Base-by-base conservation (phyloP, 2,888 invertebrate genomes). In the Agrotis puta region DNA sequence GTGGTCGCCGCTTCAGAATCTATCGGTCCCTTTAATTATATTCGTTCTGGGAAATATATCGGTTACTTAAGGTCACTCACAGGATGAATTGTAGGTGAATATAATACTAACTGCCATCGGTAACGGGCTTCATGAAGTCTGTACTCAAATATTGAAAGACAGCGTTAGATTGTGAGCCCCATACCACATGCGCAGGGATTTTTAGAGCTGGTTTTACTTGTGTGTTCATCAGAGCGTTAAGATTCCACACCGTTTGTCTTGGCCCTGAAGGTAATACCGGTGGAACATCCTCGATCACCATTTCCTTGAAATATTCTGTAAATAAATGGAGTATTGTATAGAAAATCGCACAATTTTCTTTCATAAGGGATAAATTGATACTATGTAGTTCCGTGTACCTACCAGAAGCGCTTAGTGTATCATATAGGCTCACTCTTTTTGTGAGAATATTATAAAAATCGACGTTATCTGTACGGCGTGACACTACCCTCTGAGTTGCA, bases 61-160 rank as follows among this genome's bases (percentile, higher is more conserved):
- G 24, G 24, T n/a, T 33, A 27, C 13, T n/a, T 27, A 5, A n/a
- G 33, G 33, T 56, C 56, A 6, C 6, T 56, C n/a, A n/a, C 56
- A 33, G 1, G 6, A 33, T 56, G n/a, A 13, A 33, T 54, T 27
- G 6, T 33, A 33, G 11, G 5, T n/a, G 13, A 20, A 33, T 33
- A 54, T 39, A 39, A 39, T 77, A 90, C 94, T 90, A 65, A 95
- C 95, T 92, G 83, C 93, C 91, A 70, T 97, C 93, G 4, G 97
- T 97, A 33, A 97, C 98, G 0, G 98, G 98, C 89, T 97, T 98
- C 98, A 98, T 98, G 87, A 98, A 98, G 88, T 98, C 98, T 11
- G 84, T 96, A 14, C 88, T 84, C 50, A 98, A 95, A 43, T 92
- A 90, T 27, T 89, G 81, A 87, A 98, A 98, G 0, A 98, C 98